Evolutionary conservation across 2,113 vertebrate genomes (phyloP), one percentile per base, ranked within the genome.

Genomic region (Oryzias melastigma): DNA sequence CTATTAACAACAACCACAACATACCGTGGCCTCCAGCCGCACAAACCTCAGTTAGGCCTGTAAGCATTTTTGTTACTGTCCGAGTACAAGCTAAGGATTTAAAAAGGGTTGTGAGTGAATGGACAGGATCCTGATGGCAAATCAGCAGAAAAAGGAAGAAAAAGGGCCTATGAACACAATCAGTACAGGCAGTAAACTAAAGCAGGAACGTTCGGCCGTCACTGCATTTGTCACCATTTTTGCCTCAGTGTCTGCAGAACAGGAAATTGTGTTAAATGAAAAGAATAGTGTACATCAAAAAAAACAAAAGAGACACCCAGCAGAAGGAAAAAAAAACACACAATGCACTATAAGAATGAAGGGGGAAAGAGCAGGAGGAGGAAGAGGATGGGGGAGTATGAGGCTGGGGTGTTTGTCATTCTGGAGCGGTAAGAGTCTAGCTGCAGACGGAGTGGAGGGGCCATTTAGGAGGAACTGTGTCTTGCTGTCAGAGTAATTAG

Each of bases 331-430:
- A 20, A 58, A 15, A 42, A 5, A 71, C 77, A 62, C 57, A 61
- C 71, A 71, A 79, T 52, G 54, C 7, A 42, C 59, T 59, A 81
- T 61, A 71, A 67, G 56, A 78, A 84, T 71, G 62, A 78, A 59
- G 62, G 58, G 58, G 59, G 43, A 53, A 61, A 58, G 19, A 62
- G 51, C 50, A 43, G 52, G 41, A 60, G 17, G 61, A 19, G 56
- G 41, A 57, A 47, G 3, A 17, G 61, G 42, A 42, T 22, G 52
- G 58, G 18, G 7, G 42, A 43, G 6, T 16, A 3, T 13, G 25
- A 52, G 64, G 45, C 24, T 71, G 58, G 73, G 78, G 81, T 90
- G 82, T 86, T 92, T 92, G 82, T 90, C 81, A 92, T 92, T 87
- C 90, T 59, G 76, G 41, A 78, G 85, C 65, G 78, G 91, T 92